Evolutionary conservation across 2,113 vertebrate genomes (phyloP).

Genomic region (Phrynocephalus versicolor): DNA sequence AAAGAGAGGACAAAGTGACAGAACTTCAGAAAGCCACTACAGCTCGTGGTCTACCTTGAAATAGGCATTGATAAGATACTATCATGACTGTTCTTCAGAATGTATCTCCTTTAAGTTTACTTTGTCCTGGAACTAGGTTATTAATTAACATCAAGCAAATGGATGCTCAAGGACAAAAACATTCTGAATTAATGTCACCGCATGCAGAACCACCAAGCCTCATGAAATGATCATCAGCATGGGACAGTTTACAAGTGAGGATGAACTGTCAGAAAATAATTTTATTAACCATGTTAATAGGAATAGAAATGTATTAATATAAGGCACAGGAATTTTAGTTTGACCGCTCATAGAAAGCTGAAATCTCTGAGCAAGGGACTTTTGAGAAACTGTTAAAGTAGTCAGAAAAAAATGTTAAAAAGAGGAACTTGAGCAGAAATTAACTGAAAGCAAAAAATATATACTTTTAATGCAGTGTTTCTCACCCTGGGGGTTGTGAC

Average conservation of each 20-base stretch:
- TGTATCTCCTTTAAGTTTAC: rapidly evolving
- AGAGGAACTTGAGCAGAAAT: too few species aligned
- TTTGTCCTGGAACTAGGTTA: not conserved
- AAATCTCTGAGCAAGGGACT: not conserved
- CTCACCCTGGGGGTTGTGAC: too few species aligned
- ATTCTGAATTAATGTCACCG: not conserved
- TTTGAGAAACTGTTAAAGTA: not conserved
- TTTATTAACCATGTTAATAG: too few species aligned
- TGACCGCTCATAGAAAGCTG: too few species aligned
- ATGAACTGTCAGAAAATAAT: not conserved
- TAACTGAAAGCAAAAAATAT: too few species aligned
- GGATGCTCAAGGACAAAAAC: not conserved
- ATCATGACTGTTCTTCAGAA: not conserved
- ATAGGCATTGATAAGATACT: not conserved
- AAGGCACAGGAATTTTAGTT: not conserved
- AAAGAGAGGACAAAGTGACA: slow-evolving; percentile 28
- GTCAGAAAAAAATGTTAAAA: too few species aligned
- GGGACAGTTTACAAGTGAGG: not conserved
- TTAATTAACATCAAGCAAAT: not conserved
- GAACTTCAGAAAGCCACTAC: slow-evolving; percentile 2
- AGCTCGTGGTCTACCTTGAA: not conserved
- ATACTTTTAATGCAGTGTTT: too few species aligned
- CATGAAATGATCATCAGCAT: not conserved
- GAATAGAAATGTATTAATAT: too few species aligned
- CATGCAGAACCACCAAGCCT: not conserved